Evolutionary conservation across 2,113 vertebrate genomes (phyloP).

Genomic region (Urocolius indicus): DNA sequence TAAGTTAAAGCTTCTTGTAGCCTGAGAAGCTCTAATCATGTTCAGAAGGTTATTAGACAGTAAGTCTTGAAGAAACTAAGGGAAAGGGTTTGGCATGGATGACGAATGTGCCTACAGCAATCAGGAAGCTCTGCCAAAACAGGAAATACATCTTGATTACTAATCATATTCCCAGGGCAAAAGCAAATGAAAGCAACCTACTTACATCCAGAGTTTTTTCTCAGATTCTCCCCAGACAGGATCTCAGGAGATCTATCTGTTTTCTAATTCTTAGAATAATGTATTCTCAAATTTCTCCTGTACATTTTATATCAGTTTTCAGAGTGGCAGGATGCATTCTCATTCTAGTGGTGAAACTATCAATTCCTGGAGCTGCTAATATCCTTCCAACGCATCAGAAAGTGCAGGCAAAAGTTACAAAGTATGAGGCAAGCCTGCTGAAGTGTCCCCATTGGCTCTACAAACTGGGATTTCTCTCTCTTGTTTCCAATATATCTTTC

Average conservation of each 20-base stretch:
- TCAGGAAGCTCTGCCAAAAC: background rate
- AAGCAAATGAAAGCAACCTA: background rate
- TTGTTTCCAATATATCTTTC: background rate
- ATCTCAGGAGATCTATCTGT: background rate
- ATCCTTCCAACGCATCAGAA: background rate
- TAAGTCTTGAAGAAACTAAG: background rate
- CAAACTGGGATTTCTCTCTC: background rate
- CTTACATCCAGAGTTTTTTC: background rate
- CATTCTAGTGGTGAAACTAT: background rate
- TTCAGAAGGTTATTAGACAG: background rate
- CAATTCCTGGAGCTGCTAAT: background rate
- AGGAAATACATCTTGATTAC: background rate
- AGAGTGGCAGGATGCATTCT: background rate
- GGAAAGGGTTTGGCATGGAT: background rate
- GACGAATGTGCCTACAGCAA: background rate
- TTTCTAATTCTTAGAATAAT: background rate
- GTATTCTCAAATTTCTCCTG: background rate
- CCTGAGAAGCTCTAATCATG: background rate
- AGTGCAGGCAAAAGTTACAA: background rate
- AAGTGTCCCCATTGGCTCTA: background rate
- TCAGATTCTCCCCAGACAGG: background rate
- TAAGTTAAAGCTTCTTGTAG: background rate
- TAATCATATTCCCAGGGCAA: background rate
- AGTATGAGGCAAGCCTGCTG: background rate
- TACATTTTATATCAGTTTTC: background rate